phyloP scores from a whole-genome alignment of 2,113 vertebrate genomes.

The Collichthys lucidus region DNA sequence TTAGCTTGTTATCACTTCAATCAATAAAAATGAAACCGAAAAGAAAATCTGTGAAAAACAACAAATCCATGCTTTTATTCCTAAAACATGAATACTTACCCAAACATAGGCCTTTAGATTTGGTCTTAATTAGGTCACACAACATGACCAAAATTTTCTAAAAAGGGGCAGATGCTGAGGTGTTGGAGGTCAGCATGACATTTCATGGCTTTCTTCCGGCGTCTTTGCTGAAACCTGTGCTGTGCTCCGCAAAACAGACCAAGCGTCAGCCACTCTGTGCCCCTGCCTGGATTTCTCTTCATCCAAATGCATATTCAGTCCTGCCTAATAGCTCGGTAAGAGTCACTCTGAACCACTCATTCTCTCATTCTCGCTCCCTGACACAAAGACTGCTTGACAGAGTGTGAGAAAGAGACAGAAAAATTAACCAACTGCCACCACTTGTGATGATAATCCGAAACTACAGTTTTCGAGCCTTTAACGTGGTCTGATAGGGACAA shows the following conservation, averaged over 20 bases:
- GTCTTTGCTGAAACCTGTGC: slow-evolving; percentile 6
- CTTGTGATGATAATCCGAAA: slow-evolving; percentile 29
- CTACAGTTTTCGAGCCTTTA: slow-evolving; percentile 30
- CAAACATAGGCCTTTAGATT: background rate
- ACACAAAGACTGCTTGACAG: slow-evolving; percentile 22
- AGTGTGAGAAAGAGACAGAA: background rate
- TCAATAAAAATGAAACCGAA: background rate
- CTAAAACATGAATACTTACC: background rate
- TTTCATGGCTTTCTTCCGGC: slow-evolving; percentile 8
- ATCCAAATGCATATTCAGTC: slow-evolving; percentile 14
- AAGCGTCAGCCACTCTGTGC: slow-evolving; percentile 21
- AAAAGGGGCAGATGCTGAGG: slow-evolving; percentile 29
- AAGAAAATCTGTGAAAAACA: background rate
- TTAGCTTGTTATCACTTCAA: background rate
- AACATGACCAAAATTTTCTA: background rate
- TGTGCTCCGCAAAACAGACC: slow-evolving; percentile 24
- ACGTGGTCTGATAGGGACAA: slow-evolving; percentile 52
- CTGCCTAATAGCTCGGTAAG: background rate
- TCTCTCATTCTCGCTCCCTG: background rate
- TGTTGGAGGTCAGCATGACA: slow-evolving; percentile 36
- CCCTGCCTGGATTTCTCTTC: slow-evolving; percentile 14
- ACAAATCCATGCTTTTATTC: background rate
- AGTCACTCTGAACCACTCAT: background rate
- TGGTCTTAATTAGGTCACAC: slow-evolving; percentile 58
- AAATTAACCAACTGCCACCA: slow-evolving; percentile 37